Evolutionary conservation across 2,888 invertebrate species (phyloP), one percentile per base, ranked within the genome.

Genomic region (Tuberolachnus salignus): DNA sequence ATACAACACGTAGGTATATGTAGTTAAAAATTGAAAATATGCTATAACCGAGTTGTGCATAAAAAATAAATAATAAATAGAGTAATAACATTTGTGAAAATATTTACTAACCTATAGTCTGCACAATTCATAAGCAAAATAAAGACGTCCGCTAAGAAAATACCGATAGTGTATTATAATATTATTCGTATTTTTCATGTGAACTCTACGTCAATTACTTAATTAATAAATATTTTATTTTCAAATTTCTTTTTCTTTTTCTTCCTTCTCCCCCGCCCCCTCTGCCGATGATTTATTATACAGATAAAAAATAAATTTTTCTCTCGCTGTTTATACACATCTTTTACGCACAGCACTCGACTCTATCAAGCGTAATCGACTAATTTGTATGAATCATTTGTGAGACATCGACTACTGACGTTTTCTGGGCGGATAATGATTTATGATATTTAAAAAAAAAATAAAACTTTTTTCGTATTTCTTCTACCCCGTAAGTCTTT

Each of bases 341-440:
- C 14, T 53, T 53, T 70, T 44, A 9, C 34, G 8, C n/a, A 34
- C 34, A 19, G n/a, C 34, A 42, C 4, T n/a, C 9, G 44, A 63
- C 21, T 63, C 21, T 46, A 46, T 34, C 21, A 46, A 21, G 42
- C 14, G 21, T 64, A 13, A 44, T 19, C 21, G 14, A 71, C 70
- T 23, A 16, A n/a, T 71, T 71, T 71, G 55, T 57, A 16, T 57
- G 9, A 46, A n/a, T n/a, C n/a, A n/a, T n/a, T n/a, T n/a, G n/a
- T n/a, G n/a, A 55, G 10, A 44, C 44, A 57, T 16, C n/a, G n/a
- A n/a, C 23, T 57, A 57, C 44, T 71, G 57, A 71, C 70, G n/a
- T 46, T 57, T 71, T 71, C 16, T 44, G 44, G n/a, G 3, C 16
- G 53, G 14, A 16, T 23, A n/a, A 71, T 57, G 44, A 71, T 71